These are phyloP conservation scores for Tetramorium simillimum DNA, from an alignment of 1,140 invertebrate genomes.

Conservation along the genomic window DNA sequence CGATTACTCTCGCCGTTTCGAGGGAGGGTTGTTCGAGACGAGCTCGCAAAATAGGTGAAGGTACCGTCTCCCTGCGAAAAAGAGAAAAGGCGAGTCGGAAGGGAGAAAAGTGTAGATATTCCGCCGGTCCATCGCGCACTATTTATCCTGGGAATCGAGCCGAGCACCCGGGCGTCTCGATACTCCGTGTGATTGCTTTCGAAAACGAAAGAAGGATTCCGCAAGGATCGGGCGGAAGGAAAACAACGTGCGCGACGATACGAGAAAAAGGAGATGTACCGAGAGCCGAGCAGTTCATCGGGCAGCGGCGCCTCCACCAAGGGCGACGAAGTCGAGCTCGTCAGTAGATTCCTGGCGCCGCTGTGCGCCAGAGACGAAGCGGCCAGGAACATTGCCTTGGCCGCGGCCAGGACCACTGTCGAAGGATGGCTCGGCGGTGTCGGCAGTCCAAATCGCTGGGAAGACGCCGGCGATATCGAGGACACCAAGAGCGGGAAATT, in stretches of 20 bases:
- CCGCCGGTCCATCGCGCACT: constrained; percentile 36
- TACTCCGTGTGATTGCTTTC: constrained; percentile 47
- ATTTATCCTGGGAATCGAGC: constrained; percentile 58
- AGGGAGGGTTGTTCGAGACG: constrained; percentile 20
- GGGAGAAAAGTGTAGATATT: constrained; percentile 39
- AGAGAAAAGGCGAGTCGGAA: constrained; percentile 30
- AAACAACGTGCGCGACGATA: constrained; percentile 49
- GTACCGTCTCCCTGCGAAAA: constrained; percentile 11
- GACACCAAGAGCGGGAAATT: constrained; percentile 71
- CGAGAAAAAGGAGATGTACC: constrained; percentile 76
- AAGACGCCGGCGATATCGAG: constrained; percentile 76
- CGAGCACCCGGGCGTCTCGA: constrained; percentile 44
- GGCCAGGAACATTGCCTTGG: constrained; percentile 86
- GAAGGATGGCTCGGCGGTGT: constrained; percentile 87
- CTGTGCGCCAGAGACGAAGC: constrained; percentile 85
- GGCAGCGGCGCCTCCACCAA: constrained; percentile 76
- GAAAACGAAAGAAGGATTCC: constrained; percentile 42
- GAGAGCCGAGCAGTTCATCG: constrained; percentile 75
- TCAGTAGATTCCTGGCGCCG: constrained; percentile 85
- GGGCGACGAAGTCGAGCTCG: constrained; percentile 85
- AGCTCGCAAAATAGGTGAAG: constrained; percentile 32
- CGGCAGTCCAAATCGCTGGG: constrained; percentile 83
- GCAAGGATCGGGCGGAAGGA: constrained; percentile 42
- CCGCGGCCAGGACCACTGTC: constrained; percentile 86
- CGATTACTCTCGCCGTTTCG: constrained; percentile 8